Percentiles rank a stretch among this genome's conserved stretches.
Evolutionary conservation across 1,140 invertebrate species (phyloP).

Genomic region (Oscheius sp.): DNA sequence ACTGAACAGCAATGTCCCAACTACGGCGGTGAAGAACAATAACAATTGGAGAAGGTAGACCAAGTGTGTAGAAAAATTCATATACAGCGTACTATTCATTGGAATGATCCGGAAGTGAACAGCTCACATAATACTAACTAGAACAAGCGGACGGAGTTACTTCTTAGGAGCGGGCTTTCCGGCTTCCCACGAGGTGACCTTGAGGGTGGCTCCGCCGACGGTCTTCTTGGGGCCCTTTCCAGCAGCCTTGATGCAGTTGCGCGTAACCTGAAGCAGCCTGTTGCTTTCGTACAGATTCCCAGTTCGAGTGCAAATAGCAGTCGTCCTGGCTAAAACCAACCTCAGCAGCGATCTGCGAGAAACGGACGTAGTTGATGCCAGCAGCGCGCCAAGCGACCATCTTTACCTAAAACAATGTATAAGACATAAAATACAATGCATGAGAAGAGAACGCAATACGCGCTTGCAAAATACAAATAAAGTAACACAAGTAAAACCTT

Average conservation of each 20-base stretch:
- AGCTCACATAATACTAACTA: not conserved
- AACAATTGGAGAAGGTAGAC: not conserved
- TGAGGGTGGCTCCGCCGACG: slow-evolving; percentile 10
- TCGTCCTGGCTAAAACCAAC: too few relatives aligned
- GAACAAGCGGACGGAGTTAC: not conserved
- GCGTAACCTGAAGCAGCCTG: slow-evolving; percentile 14
- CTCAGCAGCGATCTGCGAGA: slow-evolving; percentile 45
- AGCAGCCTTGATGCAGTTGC: slow-evolving; percentile 14
- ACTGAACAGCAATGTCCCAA: not conserved
- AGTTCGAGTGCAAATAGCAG: too few relatives aligned
- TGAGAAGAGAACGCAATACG: not conserved
- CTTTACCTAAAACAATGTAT: not conserved
- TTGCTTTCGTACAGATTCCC: too few relatives aligned
- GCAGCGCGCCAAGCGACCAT: slow-evolving; percentile 45
- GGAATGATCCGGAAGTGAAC: not conserved
- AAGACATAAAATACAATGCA: not conserved
- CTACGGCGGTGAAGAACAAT: not conserved
- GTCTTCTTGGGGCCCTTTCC: not conserved
- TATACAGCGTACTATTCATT: too few relatives aligned
- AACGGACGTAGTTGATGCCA: slow-evolving; percentile 48
- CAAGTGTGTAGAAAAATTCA: not conserved
- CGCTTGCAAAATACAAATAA: not conserved
- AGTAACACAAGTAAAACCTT: not conserved
- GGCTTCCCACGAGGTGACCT: slow-evolving; percentile 23
- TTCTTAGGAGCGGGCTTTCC: slow-evolving; percentile 10